These are phyloP conservation scores for Enteromius treurensis DNA, from an alignment of 2,797 vertebrate genomes.

Conservation along the genomic window DNA sequence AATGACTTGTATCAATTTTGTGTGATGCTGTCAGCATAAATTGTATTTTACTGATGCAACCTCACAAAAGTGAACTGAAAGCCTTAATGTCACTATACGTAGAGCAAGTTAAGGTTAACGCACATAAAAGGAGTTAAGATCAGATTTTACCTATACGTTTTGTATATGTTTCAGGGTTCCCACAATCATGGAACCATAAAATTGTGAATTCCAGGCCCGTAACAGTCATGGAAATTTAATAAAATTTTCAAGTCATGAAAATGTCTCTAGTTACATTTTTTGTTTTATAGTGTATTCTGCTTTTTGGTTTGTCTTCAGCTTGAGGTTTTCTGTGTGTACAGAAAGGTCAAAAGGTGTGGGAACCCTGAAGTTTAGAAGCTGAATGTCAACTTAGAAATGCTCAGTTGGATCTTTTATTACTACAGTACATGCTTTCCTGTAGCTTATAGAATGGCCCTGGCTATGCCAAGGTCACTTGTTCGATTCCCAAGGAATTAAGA, in stretches of 20 bases:
- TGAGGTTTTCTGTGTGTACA: neutral
- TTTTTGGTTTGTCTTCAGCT: neutral
- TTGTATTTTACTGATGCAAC: slow-evolving; percentile 18
- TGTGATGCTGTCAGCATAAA: slow-evolving; percentile 30
- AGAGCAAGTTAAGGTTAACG: slow-evolving; percentile 1
- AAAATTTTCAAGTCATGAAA: neutral
- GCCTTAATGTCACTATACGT: slow-evolving; percentile 18
- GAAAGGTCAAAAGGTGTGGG: neutral
- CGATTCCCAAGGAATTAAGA: neutral
- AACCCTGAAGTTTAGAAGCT: neutral
- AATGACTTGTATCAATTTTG: slow-evolving; percentile 26
- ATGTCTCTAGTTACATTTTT: neutral
- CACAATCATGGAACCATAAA: neutral
- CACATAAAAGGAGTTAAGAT: neutral
- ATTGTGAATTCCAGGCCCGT: neutral
- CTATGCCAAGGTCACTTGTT: neutral
- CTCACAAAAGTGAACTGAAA: slow-evolving; percentile 11
- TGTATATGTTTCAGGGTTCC: neutral
- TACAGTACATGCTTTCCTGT: neutral
- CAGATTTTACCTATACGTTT: neutral
- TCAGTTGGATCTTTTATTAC: neutral
- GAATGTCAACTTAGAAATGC: neutral
- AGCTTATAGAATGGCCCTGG: neutral
- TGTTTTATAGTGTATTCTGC: neutral
- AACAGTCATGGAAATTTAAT: neutral